These are phyloP conservation scores for cat (Felis catus) DNA, from an alignment of 2,113 vertebrate genomes.

Conservation along the genomic window F.catus_Fca126_mat1.0 CM031423.1:34384001-34384500, in stretches of 20 bases:
- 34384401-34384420: no score
- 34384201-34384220: neutral
- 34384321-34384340: no score
- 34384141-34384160: neutral
- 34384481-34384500: neutral
- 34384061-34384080: neutral
- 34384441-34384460: no score
- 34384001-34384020: neutral
- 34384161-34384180: rapidly evolving
- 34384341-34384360: no score
- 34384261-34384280: no score
- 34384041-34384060: neutral
- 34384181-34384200: neutral
- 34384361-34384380: no score
- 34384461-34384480: no score
- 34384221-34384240: neutral
- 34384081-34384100: no score
- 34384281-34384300: no score
- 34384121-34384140: neutral
- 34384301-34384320: no score
- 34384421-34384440: no score
- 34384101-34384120: neutral
- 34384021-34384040: neutral
- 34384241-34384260: neutral
- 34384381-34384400: no score